Percentiles rank a stretch among this genome's conserved stretches.
phyloP scores from a whole-genome alignment of 2,113 vertebrate species.

The Cinclus mexicanus region DNA sequence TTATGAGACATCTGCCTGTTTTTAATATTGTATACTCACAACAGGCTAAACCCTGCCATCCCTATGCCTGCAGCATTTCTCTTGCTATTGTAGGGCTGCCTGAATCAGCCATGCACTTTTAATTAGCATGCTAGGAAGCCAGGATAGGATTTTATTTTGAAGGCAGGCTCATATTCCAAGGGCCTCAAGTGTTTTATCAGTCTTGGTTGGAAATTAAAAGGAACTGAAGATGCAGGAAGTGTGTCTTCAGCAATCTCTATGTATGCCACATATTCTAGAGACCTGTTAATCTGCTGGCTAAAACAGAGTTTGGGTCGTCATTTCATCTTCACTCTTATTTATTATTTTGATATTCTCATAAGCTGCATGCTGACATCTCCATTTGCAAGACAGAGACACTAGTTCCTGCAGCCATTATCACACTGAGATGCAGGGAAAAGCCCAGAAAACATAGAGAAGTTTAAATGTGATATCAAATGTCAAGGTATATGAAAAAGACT shows the following conservation, averaged over 20 bases:
- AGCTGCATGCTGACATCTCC: neutral
- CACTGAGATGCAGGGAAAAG: neutral
- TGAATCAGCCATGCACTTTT: constrained; percentile 5
- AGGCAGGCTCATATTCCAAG: neutral
- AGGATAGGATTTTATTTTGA: constrained; percentile 7
- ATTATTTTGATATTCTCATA: neutral
- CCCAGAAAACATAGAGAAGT: neutral
- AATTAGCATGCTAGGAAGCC: neutral
- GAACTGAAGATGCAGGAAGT: neutral
- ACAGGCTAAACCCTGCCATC: neutral
- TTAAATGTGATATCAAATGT: neutral
- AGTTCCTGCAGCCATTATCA: neutral
- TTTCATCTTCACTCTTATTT: neutral
- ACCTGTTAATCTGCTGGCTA: neutral
- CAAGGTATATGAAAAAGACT: neutral
- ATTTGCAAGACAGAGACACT: neutral
- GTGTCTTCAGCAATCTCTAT: neutral
- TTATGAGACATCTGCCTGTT: constrained; percentile 14
- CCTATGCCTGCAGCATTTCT: constrained; percentile 13
- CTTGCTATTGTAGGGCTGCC: neutral
- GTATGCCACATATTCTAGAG: neutral
- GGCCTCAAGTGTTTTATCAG: neutral
- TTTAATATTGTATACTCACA: constrained; percentile 18
- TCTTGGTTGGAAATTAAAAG: neutral
- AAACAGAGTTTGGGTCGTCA: neutral